Conservation (phyloP, 1,140 invertebrate species). For the Belonocnema kinseyi region DNA sequence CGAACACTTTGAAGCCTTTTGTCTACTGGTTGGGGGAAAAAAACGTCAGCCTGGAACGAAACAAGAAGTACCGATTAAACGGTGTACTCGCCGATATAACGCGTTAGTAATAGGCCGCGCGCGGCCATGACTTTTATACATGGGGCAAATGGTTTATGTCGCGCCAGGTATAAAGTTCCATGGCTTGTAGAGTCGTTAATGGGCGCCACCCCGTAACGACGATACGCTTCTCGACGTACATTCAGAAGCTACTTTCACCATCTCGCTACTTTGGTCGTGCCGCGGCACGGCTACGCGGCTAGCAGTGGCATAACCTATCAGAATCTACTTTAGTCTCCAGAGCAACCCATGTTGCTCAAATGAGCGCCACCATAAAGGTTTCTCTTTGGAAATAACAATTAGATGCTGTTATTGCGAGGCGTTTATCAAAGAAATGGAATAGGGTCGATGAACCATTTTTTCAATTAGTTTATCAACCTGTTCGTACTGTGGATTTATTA, state of each 20-base stretch:
- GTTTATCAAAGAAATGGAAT: too few species aligned
- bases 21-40: slow-evolving; percentile 65
- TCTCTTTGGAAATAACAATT: too few species aligned
- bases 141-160: slow-evolving; percentile 61
- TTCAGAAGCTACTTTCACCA: slow-evolving; percentile 36
- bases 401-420: too few species aligned
- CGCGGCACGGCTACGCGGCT: slow-evolving; percentile 33
- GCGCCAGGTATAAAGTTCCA: slow-evolving; percentile 71
- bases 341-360: slow-evolving; percentile 43
- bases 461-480: too few species aligned
- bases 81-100: slow-evolving; percentile 47
- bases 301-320: slow-evolving; percentile 36
- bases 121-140: slow-evolving; percentile 60
- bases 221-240: slow-evolving; percentile 51
- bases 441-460: too few species aligned
- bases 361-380: slow-evolving; percentile 25
- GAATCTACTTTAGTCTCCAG: slow-evolving; percentile 24
- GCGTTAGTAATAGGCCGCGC: slow-evolving; percentile 48
- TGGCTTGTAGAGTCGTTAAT: slow-evolving; percentile 67
- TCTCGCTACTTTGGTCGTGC: slow-evolving; percentile 11
- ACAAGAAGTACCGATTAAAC: slow-evolving; percentile 57
- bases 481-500: too few species aligned
- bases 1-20: slow-evolving; percentile 77
- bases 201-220: slow-evolving; percentile 57
- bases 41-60: slow-evolving; percentile 72